These are phyloP conservation scores for Pseudorhiza aurosa DNA, from an alignment of 30 jellyfish, hydroid and myxozoan species.

Conservation along the genomic window DNA sequence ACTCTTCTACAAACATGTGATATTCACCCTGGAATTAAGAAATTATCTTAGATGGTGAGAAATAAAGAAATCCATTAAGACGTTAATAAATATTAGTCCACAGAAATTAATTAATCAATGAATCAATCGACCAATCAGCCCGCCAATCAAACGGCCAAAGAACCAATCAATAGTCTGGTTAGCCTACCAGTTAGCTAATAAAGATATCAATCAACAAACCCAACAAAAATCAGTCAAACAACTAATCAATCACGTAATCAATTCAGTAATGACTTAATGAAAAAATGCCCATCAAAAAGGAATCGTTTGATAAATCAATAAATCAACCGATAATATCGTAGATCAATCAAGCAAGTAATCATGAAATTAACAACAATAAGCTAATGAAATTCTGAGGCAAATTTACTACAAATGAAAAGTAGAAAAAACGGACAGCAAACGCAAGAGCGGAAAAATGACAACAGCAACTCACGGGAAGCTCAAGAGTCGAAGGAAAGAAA, in stretches of 20 bases:
- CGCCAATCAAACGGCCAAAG: background rate
- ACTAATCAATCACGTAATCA: background rate
- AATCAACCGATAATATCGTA: no score
- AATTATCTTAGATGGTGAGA: background rate
- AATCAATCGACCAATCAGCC: background rate
- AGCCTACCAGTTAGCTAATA: background rate
- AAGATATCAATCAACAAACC: background rate
- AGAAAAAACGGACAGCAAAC: no score
- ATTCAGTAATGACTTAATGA: no score
- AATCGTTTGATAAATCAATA: no score
- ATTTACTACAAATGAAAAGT: no score
- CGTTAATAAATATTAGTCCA: background rate
- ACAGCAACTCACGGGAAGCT: conserved; percentile 86
- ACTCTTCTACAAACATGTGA: conserved; percentile 98
- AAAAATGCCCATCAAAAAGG: background rate
- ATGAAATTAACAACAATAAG: background rate
- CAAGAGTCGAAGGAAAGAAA: conserved; percentile 93
- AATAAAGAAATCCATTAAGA: background rate
- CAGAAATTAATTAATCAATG: background rate
- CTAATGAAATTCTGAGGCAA: no score
- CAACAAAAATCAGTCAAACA: background rate
- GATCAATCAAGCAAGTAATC: background rate
- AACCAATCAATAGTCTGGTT: background rate
- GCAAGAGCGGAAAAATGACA: no score
- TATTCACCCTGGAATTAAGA: conserved; percentile 82